A percentile compares a stretch with the other conserved stretches of the same genome.
Conservation (phyloP, 2,888 invertebrate species). For the Sinopyrophorus schimmeli region DNA sequence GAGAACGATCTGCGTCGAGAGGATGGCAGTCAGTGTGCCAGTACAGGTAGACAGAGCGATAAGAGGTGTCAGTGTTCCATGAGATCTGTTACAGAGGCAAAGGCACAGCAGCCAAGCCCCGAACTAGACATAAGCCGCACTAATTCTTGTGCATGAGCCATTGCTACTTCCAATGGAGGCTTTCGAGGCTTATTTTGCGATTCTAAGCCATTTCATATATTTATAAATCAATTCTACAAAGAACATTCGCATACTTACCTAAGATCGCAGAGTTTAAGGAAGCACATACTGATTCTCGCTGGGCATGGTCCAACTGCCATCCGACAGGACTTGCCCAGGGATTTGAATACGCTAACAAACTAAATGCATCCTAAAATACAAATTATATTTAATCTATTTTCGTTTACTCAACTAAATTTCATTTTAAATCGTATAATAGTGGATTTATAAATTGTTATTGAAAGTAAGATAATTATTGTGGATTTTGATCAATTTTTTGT, state of each 20-base stretch:
- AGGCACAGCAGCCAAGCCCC: constrained; percentile 92
- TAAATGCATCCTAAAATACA: constrained; percentile 93
- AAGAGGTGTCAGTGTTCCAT: constrained; percentile 40
- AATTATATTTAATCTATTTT: no score
- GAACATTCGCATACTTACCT: constrained; percentile 65
- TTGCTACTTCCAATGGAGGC: constrained; percentile 90
- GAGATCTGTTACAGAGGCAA: constrained; percentile 86
- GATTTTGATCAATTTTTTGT: no score
- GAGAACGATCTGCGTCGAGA: constrained; percentile 20
- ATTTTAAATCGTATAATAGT: no score
- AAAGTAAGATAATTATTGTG: no score
- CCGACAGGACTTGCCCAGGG: constrained; percentile 97
- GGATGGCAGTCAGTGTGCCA: constrained; percentile 38
- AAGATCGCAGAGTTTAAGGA: constrained; percentile 97
- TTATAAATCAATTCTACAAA: constrained; percentile 5
- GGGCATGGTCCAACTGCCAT: constrained; percentile 92
- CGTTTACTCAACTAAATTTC: no score
- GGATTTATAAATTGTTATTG: no score
- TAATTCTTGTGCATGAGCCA: constrained; percentile 87
- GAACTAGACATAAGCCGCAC: constrained; percentile 87
- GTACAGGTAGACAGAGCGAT: constrained; percentile 32
- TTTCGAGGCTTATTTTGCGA: constrained; percentile 87
- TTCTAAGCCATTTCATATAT: constrained; percentile 64
- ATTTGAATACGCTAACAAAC: constrained; percentile 95
- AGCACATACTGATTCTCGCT: constrained; percentile 93